These are phyloP conservation scores for Monochamus saltuarius DNA, from an alignment of 1,140 invertebrate genomes.

Conservation along the genomic window DNA sequence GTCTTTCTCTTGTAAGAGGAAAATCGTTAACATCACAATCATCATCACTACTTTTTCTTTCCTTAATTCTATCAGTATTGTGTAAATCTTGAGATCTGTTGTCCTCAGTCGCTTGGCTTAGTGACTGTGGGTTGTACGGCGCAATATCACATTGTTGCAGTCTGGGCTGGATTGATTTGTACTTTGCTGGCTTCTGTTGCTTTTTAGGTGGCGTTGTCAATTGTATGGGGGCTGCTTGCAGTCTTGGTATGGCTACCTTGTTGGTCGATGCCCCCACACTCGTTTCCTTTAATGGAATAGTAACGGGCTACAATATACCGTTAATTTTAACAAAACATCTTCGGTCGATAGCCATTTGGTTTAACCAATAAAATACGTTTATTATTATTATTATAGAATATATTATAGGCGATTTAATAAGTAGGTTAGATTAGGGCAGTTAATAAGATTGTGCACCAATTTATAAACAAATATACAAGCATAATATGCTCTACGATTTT, in stretches of 20 bases:
- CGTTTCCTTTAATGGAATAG: neutral
- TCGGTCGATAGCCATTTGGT: no score
- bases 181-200: conserved; percentile 46
- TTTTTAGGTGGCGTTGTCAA: conserved; percentile 25
- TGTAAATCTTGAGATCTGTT: conserved; percentile 45
- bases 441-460: no score
- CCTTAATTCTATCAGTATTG: conserved; percentile 35
- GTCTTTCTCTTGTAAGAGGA: conserved; percentile 56
- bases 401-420: no score
- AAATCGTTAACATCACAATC: conserved; percentile 39
- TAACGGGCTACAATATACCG: neutral
- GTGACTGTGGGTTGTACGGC: conserved; percentile 44
- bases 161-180: conserved; percentile 58
- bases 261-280: conserved; percentile 18
- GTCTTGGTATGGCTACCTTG: conserved; percentile 41
- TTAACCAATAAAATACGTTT: no score
- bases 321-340: neutral
- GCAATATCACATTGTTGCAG: conserved; percentile 50
- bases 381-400: no score
- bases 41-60: conserved; percentile 34
- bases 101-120: conserved; percentile 28
- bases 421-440: no score
- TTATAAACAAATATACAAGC: no score
- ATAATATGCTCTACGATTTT: no score
- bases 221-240: conserved; percentile 23